A percentile compares a stretch with the other conserved stretches of the same genome.
Evolutionary conservation across 2,888 invertebrate species (phyloP).

Genomic region (Pristionchus mayeri): DNA sequence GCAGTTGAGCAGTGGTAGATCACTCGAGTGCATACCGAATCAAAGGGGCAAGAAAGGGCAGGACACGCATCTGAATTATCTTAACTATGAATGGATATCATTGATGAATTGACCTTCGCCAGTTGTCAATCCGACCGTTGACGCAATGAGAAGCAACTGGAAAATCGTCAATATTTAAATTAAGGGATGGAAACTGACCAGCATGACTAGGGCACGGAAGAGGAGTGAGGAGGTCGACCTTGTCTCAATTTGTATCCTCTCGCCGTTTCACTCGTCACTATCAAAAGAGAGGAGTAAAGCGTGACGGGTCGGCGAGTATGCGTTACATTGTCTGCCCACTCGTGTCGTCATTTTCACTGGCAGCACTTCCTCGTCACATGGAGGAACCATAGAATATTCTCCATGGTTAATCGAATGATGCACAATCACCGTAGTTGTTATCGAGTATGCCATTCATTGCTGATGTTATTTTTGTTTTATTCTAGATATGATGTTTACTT

Average conservation of each 20-base stretch:
- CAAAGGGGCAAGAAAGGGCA: not conserved
- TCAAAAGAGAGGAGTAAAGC: not conserved
- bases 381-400: no score
- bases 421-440: no score
- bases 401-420: no score
- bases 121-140: not conserved
- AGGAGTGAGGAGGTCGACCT: not conserved
- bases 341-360: not conserved
- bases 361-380: no score
- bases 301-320: not conserved
- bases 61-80: not conserved
- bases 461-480: no score
- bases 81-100: not conserved
- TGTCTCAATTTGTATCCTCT: slow-evolving; percentile 8
- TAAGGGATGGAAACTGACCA: not conserved
- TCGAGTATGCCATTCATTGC: no score
- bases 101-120: not conserved
- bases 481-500: no score
- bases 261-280: slow-evolving; percentile 13
- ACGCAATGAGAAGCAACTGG: not conserved
- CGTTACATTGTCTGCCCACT: slow-evolving; percentile 2
- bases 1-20: slow-evolving; percentile 23
- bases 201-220: not conserved
- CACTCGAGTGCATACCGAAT: not conserved
- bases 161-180: not conserved